Base-by-base conservation (phyloP, 2,888 invertebrate genomes). In the Steromphala cineraria region DNA sequence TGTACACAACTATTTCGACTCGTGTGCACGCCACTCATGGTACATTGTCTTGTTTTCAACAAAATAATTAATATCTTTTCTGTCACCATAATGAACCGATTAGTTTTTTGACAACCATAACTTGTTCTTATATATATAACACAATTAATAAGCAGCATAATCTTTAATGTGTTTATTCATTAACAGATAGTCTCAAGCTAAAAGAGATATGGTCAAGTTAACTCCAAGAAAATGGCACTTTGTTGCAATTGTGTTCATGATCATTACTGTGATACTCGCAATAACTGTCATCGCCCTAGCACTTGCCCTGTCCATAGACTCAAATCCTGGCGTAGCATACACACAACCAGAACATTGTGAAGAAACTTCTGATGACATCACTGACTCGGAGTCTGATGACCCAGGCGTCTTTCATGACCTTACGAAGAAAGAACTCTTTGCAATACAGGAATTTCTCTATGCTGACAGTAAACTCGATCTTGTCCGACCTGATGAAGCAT, bases 351-450 rank as follows among this genome's bases (percentile, higher is more conserved):
- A 40, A 19, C n/a, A 52, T 8, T 52, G 53, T 15, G 52, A 53
- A n/a, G 53, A 24, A 53, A 24, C 17, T 7, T 52, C 21, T 53
- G 53, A 53, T 8, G 21, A 52, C 28, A 76, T 76, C 17, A 28
- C 53, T 28, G 19, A 17, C 10, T 21, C 75, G 13, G 75, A 75
- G 28, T 19, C 75, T 13, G 75, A n/a, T 4, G 1, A 10, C 19
- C 87, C 85, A 0, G 78, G 82, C 10, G 79, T 85, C 21, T 87
- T 85, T 56, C 75, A 80, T 55, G 87, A 86, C 52, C 71, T 87
- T 36, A 86, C 86, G 2, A 15, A 67, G 10, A 56, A 76, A 10
- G 87, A 87, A 67, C 71, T 85, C 2, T 46, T 76, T 31, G 79
- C 78, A 2, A 36, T 85, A 1, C 79, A 81, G 71, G 21, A 81